Evolutionary conservation across 2,113 vertebrate genomes (phyloP).

Genomic region (Oryzias javanicus): DNA sequence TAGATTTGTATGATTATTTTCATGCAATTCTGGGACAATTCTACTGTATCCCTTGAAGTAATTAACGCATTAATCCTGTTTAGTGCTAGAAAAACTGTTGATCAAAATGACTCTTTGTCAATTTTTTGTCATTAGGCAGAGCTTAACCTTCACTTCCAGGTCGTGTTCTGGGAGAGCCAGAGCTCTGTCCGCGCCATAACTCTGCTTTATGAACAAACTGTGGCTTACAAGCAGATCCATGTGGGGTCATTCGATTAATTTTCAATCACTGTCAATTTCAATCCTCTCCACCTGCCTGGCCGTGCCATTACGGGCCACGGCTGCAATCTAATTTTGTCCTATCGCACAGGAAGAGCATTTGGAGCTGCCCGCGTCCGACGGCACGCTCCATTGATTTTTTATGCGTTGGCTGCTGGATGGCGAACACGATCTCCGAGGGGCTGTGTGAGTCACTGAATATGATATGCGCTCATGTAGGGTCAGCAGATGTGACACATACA

Average conservation of each 20-base stretch:
- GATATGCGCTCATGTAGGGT: constrained; percentile 33
- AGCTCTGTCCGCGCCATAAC: constrained; percentile 41
- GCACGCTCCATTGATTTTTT: constrained; percentile 74
- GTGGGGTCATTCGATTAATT: constrained; percentile 82
- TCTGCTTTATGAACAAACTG: constrained; percentile 57
- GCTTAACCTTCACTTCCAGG: constrained; percentile 29
- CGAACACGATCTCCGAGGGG: constrained; percentile 56
- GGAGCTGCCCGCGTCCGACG: constrained; percentile 72
- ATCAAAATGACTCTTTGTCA: constrained; percentile 11
- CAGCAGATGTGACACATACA: constrained; percentile 25
- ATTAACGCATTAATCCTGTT: not conserved
- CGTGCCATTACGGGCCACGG: constrained; percentile 72
- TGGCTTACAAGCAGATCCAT: constrained; percentile 69
- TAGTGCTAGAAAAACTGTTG: not conserved
- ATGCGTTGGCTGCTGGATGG: constrained; percentile 39
- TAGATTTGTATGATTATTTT: not conserved
- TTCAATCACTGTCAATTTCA: constrained; percentile 75
- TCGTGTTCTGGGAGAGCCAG: constrained; percentile 15
- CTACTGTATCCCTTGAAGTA: not conserved
- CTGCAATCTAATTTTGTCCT: constrained; percentile 80
- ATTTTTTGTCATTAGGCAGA: constrained; percentile 12
- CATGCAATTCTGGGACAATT: not conserved
- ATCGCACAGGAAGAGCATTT: constrained; percentile 78
- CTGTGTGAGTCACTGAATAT: constrained; percentile 37
- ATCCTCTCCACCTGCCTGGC: constrained; percentile 74